phyloP scores from a whole-genome alignment of 1,140 invertebrate genomes.

The Macrocentrus cingulum region DNA sequence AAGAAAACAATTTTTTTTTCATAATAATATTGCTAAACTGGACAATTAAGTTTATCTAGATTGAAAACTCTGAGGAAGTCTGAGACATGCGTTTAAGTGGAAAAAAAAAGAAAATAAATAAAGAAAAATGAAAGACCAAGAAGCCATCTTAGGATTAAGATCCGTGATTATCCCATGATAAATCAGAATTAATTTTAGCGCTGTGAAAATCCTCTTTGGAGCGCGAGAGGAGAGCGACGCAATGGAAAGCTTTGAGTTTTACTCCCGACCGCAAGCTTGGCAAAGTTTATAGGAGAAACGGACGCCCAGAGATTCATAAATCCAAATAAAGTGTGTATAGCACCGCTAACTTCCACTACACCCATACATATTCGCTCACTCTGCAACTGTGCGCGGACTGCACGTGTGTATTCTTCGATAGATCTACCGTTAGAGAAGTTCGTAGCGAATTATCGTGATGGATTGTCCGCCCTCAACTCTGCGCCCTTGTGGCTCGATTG shows the following conservation, averaged over 20 bases:
- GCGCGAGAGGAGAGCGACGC: background rate
- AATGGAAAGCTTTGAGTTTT: constrained; percentile 33
- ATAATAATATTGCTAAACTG: too few species aligned
- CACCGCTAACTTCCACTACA: background rate
- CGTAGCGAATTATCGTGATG: constrained; percentile 19
- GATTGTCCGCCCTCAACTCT: constrained; percentile 3
- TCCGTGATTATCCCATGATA: constrained; percentile 34
- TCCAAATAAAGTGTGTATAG: constrained; percentile 43
- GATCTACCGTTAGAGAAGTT: background rate
- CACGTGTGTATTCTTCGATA: too few species aligned
- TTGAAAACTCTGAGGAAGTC: too few species aligned
- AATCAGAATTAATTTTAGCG: constrained; percentile 51
- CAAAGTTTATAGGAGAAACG: constrained; percentile 25
- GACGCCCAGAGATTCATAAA: constrained; percentile 45
- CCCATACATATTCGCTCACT: background rate
- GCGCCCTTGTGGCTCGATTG: background rate
- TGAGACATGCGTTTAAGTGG: background rate
- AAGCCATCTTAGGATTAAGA: constrained; percentile 33
- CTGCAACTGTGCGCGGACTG: too few species aligned
- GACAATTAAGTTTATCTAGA: too few species aligned
- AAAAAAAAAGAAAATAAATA: background rate
- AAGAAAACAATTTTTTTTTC: too few species aligned
- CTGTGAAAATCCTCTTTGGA: constrained; percentile 36
- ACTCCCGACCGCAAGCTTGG: constrained; percentile 30
- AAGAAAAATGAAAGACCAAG: constrained; percentile 21